Base-by-base conservation (phyloP, 2,888 invertebrate genomes). In the Diplolepis rosae region DNA sequence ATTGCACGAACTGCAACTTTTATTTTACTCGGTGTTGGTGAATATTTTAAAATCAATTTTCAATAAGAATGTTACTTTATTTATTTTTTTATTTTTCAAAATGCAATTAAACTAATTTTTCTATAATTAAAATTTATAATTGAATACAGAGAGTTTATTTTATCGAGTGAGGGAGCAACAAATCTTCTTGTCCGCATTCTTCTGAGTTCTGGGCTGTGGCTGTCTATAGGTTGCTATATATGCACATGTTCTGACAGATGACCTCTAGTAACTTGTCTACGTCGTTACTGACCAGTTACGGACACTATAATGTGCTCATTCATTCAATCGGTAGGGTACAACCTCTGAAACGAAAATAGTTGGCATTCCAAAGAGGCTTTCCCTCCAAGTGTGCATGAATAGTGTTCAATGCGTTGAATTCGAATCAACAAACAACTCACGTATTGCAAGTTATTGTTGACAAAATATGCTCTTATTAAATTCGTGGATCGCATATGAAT, bases 391-490 rank as follows among this genome's bases (percentile, higher is more conserved):
- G n/a, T n/a, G n/a, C n/a, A n/a, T n/a, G n/a, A n/a, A 61, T 35
- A 61, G 35, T 61, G 35, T 24, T 39, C 6, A n/a, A 22, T 39
- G 35, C 39, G 24, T 22, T 24, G 35, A 24, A 39, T 61, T 39
- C 35, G 13, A 39, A 61, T 61, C 35, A 61, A 13, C 22, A 61
- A 39, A 61, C 61, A 32, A 35, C 13, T 35, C 61, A 39, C 61
- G 61, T 61, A 61, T 22, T 39, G 18, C 35, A 61, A 39, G 11
- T 61, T 61, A 61, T 61, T 61, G 24, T 61, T 56, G 56, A 56
- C 24, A 61, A 61, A 61, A 61, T 61, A 61, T 61, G 32, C 39
- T 39, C 61, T 61, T 61, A 61, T 61, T 61, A 61, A 61, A 18
- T 39, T 32, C 39, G 61, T 39, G 24, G 7, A 24, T 35, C 22